Evolutionary conservation across 2,888 invertebrate species (phyloP), one percentile per base, ranked within the genome.

Genomic region (Drosophila pegasa): DNA sequence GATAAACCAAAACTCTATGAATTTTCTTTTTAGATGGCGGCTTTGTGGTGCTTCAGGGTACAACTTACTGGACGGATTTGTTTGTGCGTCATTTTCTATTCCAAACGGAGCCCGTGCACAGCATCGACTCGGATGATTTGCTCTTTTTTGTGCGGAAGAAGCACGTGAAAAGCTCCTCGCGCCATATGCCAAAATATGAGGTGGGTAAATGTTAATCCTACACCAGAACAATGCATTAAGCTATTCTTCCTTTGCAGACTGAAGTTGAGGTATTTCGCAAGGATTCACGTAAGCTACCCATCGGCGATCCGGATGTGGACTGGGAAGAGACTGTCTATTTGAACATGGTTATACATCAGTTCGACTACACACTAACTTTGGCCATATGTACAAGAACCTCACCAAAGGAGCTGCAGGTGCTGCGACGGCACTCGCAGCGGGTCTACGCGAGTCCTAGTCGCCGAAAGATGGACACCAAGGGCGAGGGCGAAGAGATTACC

Each of bases 291-390:
- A 98, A 98, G 93, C 94, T 99, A 90, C 99, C 99, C 55, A 97
- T 98, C 89, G 98, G 98, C 68, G 98, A 99, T 93, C 96, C 97
- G 43, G 97, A 97, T 75, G 96, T 99, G 88, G 98, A 99, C 93
- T 99, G 99, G 99, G 99, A 99, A 93, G 99, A 99, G 94, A 99
- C 99, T 63, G 98, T 99, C 75, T 99, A 99, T 93, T 94, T 99
- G 80, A 99, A 99, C 93, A 94, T 99, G 92, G 96, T 99, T 88
- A 96, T 99, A 91, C 99, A 99, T 93, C 99, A 99, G 94, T 97
- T 99, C 93, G 98, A 99, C 92, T 99, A 99, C 93, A 98, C 97
- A 68, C 94, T 99, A 69, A 99, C 99, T 45, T 94, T 99, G 92
- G 99, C 99, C 77, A 97, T 99, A 90, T 99, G 99, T 93, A 98